Evolutionary conservation across 1,140 invertebrate genomes (phyloP).

Genomic region (Pissodes strobi): DNA sequence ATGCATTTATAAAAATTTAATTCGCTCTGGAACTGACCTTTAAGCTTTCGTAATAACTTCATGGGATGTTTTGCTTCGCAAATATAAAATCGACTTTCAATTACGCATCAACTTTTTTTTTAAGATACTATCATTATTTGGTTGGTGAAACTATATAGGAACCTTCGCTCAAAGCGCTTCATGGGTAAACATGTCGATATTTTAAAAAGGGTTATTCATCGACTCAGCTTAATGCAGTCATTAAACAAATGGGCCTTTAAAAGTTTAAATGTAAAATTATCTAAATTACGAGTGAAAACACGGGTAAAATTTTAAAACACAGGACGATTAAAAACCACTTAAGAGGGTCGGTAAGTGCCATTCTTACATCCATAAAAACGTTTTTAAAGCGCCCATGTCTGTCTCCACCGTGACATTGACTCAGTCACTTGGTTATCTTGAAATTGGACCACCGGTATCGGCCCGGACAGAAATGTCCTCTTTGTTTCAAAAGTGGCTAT

Average conservation of each 20-base stretch:
- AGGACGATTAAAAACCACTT: conserved; percentile 18
- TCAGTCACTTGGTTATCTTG: neutral
- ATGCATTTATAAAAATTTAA: no score
- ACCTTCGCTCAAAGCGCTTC: no score
- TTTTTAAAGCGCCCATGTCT: conserved; percentile 10
- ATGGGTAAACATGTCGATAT: no score
- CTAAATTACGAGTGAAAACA: conserved; percentile 20
- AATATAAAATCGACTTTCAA: no score
- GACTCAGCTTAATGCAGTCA: conserved; percentile 10
- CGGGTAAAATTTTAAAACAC: conserved; percentile 13
- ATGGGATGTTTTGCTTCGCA: no score
- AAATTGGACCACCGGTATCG: conserved; percentile 7
- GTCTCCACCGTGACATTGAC: neutral
- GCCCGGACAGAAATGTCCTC: neutral
- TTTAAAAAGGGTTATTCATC: no score
- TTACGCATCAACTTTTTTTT: no score
- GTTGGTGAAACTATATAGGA: no score
- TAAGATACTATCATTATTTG: no score
- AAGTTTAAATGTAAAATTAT: conserved; percentile 12
- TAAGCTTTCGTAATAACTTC: no score
- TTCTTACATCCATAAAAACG: conserved; percentile 8
- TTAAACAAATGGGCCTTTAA: conserved; percentile 1
- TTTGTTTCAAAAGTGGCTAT: no score
- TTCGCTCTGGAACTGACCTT: no score
- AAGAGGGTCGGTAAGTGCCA: conserved; percentile 12